Evolutionary conservation across 2,113 vertebrate genomes (phyloP).

Genomic region (Hyperopisus bebe): DNA sequence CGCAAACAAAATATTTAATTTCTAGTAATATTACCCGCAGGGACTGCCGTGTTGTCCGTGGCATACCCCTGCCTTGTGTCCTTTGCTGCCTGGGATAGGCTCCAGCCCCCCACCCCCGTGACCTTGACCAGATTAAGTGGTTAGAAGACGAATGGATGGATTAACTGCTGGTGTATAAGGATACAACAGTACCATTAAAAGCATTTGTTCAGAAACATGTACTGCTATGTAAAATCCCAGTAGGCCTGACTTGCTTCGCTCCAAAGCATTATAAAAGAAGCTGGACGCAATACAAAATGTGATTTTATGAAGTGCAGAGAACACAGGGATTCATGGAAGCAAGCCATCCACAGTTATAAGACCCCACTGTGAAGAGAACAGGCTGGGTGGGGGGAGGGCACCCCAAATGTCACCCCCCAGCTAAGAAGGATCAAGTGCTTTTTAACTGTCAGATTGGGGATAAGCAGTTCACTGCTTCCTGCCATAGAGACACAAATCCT

Average conservation of each 20-base stretch:
- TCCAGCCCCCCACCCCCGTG: background rate
- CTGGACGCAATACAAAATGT: background rate
- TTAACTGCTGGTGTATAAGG: background rate
- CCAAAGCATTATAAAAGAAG: background rate
- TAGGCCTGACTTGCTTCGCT: background rate
- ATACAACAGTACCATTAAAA: background rate
- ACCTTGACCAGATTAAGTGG: background rate
- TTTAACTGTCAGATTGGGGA: background rate
- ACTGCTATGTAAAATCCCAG: background rate
- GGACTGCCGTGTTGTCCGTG: background rate
- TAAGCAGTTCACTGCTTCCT: background rate
- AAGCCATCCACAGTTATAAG: background rate
- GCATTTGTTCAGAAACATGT: background rate
- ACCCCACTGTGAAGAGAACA: background rate
- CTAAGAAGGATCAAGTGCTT: background rate
- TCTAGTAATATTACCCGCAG: background rate
- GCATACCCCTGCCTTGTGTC: background rate
- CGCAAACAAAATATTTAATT: background rate
- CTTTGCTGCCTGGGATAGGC: background rate
- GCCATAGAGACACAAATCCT: background rate
- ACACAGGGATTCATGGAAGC: background rate
- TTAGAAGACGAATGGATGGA: background rate
- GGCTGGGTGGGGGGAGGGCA: background rate
- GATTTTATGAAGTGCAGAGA: background rate
- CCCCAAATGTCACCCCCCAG: background rate